phyloP scores from a whole-genome alignment of 2,113 vertebrate species.

The Rhinolophus sinicus region DNA sequence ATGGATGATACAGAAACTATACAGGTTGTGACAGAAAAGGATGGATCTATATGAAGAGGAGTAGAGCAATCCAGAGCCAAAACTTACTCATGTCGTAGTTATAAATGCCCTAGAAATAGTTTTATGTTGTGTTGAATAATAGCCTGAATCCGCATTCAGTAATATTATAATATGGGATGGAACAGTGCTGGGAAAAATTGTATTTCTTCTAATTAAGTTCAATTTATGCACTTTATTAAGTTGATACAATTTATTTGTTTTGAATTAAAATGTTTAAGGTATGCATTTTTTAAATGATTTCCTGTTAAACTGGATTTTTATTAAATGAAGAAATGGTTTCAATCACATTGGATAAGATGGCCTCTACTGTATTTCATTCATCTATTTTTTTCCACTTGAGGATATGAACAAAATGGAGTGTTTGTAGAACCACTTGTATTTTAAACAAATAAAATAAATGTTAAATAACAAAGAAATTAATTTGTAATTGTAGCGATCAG shows the following conservation, averaged over 20 bases:
- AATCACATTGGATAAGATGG: background rate
- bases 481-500: background rate
- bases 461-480: background rate
- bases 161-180: background rate
- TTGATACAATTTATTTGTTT: conserved; percentile 4
- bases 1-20: background rate
- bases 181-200: background rate
- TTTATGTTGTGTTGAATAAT: background rate
- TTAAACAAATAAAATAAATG: background rate
- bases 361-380: background rate
- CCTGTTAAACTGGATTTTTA: background rate
- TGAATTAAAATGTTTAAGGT: conserved; percentile 13
- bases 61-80: background rate
- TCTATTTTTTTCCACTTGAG: background rate
- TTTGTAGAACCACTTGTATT: background rate
- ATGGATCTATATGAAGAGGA: background rate
- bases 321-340: conserved; percentile 6
- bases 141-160: background rate
- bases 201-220: conserved; percentile 18
- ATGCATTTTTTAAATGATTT: background rate
- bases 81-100: background rate
- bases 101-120: background rate
- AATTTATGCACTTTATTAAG: conserved; percentile 14
- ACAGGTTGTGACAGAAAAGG: background rate
- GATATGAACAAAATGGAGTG: background rate